phyloP scores from a whole-genome alignment of 2,797 vertebrate genomes.

The Decapterus maruadsi region DNA sequence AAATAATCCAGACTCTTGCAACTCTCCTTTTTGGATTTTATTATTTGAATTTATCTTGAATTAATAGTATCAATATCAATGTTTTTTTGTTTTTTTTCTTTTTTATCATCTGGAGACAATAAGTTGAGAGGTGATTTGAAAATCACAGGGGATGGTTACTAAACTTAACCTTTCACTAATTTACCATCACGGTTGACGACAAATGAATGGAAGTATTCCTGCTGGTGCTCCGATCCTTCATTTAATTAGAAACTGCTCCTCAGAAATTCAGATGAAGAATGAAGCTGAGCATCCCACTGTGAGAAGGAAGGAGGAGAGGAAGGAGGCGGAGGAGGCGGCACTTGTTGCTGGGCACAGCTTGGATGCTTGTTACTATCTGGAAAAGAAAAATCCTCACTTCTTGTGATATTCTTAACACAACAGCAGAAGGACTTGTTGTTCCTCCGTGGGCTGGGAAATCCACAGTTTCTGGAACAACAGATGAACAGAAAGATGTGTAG shows the following conservation, averaged over 20 bases:
- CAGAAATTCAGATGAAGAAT: slow-evolving; percentile 4
- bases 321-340: neutral
- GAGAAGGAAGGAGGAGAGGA: neutral
- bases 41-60: neutral
- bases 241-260: slow-evolving; percentile 10
- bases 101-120: neutral
- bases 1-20: neutral
- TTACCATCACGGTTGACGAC: neutral
- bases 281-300: neutral
- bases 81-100: no score
- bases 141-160: neutral
- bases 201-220: neutral
- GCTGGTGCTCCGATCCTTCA: slow-evolving; percentile 11
- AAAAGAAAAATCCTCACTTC: neutral
- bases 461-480: neutral
- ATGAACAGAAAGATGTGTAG: neutral
- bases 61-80: no score
- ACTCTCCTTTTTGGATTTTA: neutral
- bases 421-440: neutral
- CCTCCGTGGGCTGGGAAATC: neutral
- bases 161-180: slow-evolving; percentile 8
- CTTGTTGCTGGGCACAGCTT: neutral
- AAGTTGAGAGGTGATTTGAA: neutral
- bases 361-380: neutral
- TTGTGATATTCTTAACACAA: neutral